Percentiles rank a stretch among this genome's conserved stretches.
Evolutionary conservation across 2,888 invertebrate species (phyloP).

Genomic region (Pardosa pseudoannulata): DNA sequence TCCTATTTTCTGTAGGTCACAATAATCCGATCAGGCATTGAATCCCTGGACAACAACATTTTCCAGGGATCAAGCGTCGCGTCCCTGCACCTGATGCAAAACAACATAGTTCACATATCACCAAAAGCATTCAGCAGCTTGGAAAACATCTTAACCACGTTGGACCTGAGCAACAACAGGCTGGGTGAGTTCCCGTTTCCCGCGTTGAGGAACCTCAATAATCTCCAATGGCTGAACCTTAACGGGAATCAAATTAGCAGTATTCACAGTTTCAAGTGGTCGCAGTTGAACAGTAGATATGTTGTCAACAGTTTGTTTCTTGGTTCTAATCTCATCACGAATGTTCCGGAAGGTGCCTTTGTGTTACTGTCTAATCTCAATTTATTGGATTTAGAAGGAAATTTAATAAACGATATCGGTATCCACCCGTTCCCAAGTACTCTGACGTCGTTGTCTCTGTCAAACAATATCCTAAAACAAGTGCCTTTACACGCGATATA

Average conservation of each 20-base stretch:
- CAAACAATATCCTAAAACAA: slow-evolving; percentile 41
- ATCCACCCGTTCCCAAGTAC: slow-evolving; percentile 26
- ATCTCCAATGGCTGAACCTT: slow-evolving; percentile 46
- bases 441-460: slow-evolving; percentile 22
- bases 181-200: slow-evolving; percentile 22
- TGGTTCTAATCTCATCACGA: slow-evolving; percentile 30
- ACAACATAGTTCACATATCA: slow-evolving; percentile 21
- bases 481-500: slow-evolving; percentile 60
- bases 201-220: slow-evolving; percentile 6
- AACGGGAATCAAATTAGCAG: slow-evolving; percentile 24
- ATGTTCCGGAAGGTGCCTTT: slow-evolving; percentile 35
- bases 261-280: slow-evolving; percentile 19
- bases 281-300: not conserved
- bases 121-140: slow-evolving; percentile 43
- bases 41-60: slow-evolving; percentile 17
- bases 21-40: slow-evolving; percentile 46
- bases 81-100: slow-evolving; percentile 46
- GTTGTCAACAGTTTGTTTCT: slow-evolving; percentile 42
- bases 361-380: slow-evolving; percentile 12
- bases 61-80: slow-evolving; percentile 36
- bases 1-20: slow-evolving; percentile 76
- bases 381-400: slow-evolving; percentile 32
- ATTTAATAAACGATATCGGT: slow-evolving; percentile 41
- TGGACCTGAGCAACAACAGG: slow-evolving; percentile 41
- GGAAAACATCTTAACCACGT: slow-evolving; percentile 32